Evolutionary conservation across 2,113 vertebrate genomes (phyloP).

Genomic region (Pollachius pollachius): DNA sequence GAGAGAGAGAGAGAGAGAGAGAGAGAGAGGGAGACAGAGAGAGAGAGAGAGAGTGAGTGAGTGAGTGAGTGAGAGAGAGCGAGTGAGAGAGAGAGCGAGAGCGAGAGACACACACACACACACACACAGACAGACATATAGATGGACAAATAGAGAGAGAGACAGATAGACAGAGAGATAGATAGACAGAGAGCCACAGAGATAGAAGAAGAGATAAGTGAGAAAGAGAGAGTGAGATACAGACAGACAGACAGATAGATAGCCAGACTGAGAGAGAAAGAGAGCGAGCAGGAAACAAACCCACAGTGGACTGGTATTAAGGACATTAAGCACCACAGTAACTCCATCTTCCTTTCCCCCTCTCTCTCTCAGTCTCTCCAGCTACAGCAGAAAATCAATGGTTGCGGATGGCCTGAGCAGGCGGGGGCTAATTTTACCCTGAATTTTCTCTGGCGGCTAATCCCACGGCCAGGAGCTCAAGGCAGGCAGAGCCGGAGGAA

Average conservation of each 20-base stretch:
- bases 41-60: no score
- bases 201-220: no score
- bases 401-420: slow-evolving; percentile 59
- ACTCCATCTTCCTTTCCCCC: slow-evolving; percentile 8
- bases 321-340: slow-evolving; percentile 61
- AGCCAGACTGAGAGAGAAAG: slow-evolving; percentile 2
- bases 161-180: no score
- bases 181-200: no score
- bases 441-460: slow-evolving; percentile 80
- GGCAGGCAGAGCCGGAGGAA: slow-evolving; percentile 45
- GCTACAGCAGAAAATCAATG: slow-evolving; percentile 77
- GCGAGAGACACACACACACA: no score
- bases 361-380: slow-evolving; percentile 44
- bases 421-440: slow-evolving; percentile 69
- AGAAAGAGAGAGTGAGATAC: no score
- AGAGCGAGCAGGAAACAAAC: slow-evolving; percentile 28
- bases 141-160: no score
- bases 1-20: no score
- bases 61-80: no score
- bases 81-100: no score
- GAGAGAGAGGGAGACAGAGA: no score
- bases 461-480: slow-evolving; percentile 68
- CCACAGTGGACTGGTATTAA: slow-evolving; percentile 62
- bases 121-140: no score
- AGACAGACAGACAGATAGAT: not conserved